Conservation (phyloP, 2,888 invertebrate species). For the Cheilosia grossa region DNA sequence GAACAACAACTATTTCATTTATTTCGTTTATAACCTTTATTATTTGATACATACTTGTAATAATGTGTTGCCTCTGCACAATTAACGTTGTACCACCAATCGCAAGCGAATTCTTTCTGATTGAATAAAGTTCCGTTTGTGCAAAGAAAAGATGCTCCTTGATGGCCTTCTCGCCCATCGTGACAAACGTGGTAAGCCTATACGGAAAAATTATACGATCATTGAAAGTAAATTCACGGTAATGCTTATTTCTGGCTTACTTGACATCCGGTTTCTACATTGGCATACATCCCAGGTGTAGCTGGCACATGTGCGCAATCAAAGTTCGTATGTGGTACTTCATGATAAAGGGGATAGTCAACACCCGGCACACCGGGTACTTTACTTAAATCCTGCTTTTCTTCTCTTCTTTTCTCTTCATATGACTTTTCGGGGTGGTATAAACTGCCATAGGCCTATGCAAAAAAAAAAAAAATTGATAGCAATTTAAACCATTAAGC, state of each 20-base stretch:
- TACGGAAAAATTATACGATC: neutral
- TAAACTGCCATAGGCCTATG: slow-evolving; percentile 80
- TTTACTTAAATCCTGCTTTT: slow-evolving; percentile 89
- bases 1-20: no score
- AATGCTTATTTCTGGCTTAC: slow-evolving; percentile 81
- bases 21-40: neutral
- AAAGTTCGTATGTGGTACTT: slow-evolving; percentile 91
- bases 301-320: slow-evolving; percentile 91
- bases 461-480: neutral
- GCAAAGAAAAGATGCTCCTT: slow-evolving; percentile 92
- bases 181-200: slow-evolving; percentile 95
- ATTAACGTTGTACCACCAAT: slow-evolving; percentile 96
- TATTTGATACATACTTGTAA: slow-evolving; percentile 86
- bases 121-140: slow-evolving; percentile 94
- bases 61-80: slow-evolving; percentile 89
- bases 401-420: slow-evolving; percentile 72
- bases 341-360: slow-evolving; percentile 91
- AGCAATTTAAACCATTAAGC: no score
- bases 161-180: slow-evolving; percentile 92
- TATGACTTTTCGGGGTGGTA: slow-evolving; percentile 78
- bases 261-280: slow-evolving; percentile 94
- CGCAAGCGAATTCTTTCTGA: slow-evolving; percentile 93
- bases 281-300: slow-evolving; percentile 95
- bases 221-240: neutral
- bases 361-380: slow-evolving; percentile 91